phyloP scores from a whole-genome alignment of 2,797 vertebrate genomes.

The Phrynocephalus guinanensis region DNA sequence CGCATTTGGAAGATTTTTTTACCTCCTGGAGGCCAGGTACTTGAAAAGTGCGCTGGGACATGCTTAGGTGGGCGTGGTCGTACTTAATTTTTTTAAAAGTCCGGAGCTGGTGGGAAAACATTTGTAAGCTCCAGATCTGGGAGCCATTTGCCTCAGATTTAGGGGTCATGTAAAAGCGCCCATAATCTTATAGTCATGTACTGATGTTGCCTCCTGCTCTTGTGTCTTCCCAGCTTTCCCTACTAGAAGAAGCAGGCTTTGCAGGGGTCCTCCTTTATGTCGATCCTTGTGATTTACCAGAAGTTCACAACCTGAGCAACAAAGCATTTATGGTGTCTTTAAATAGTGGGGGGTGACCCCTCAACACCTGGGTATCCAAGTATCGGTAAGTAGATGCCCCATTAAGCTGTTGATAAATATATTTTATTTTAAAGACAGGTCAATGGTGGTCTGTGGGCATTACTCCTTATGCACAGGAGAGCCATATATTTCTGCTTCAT shows the following conservation, averaged over 20 bases:
- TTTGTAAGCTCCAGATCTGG: too few species aligned
- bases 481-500: neutral
- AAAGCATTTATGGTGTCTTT: conserved; percentile 89
- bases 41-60: too few species aligned
- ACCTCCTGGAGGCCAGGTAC: too few species aligned
- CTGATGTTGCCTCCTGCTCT: conserved; percentile 16
- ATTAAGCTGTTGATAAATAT: conserved; percentile 2
- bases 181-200: neutral
- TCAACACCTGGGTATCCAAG: conserved; percentile 83
- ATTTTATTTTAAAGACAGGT: neutral
- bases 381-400: conserved; percentile 76
- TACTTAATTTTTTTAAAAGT: too few species aligned
- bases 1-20: too few species aligned
- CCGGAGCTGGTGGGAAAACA: too few species aligned
- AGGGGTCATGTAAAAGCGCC: too few species aligned
- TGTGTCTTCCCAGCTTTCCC: conserved; percentile 81
- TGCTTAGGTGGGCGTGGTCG: too few species aligned
- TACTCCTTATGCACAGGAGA: neutral
- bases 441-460: too few species aligned
- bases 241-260: conserved; percentile 88
- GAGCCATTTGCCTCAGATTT: too few species aligned
- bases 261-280: conserved; percentile 88
- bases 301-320: conserved; percentile 68
- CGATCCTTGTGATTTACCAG: conserved; percentile 89
- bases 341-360: conserved; percentile 88